A percentile compares a stretch with the other conserved stretches of the same genome.
These are phyloP conservation scores for Lerista edwardsae DNA, from an alignment of 2,797 vertebrate genomes.

Conservation along the genomic window DNA sequence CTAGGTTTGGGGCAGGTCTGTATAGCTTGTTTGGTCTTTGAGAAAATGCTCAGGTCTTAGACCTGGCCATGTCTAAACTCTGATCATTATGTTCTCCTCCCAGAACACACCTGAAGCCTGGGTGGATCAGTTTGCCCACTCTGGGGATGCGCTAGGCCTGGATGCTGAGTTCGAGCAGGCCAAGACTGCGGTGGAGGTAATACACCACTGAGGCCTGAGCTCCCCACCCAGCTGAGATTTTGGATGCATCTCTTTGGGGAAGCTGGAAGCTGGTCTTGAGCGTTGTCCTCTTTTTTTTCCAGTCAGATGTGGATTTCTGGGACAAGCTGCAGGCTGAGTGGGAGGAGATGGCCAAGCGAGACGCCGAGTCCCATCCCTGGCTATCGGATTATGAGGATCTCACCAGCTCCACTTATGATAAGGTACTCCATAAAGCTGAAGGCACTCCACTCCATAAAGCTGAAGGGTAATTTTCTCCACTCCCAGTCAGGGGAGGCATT, in stretches of 20 bases:
- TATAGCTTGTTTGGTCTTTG: background rate
- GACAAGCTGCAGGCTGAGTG: constrained; percentile 98
- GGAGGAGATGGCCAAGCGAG: constrained; percentile 98
- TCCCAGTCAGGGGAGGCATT: no score
- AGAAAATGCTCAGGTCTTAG: constrained; percentile 12
- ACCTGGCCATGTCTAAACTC: constrained; percentile 18
- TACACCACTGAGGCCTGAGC: constrained; percentile 23
- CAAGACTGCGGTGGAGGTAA: constrained; percentile 97
- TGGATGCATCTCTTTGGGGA: background rate
- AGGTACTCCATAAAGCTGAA: constrained; percentile 76
- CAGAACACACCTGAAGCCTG: constrained; percentile 92
- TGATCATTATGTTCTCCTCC: constrained; percentile 62
- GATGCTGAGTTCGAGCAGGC: constrained; percentile 94
- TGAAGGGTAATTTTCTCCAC: no score
- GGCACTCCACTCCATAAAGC: no score
- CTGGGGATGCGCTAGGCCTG: constrained; percentile 72
- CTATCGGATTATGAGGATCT: constrained; percentile 96
- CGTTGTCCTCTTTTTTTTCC: constrained; percentile 41
- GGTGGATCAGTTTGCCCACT: constrained; percentile 91
- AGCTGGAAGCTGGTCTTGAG: background rate
- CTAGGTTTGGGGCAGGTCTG: no score
- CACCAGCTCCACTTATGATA: constrained; percentile 89
- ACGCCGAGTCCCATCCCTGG: constrained; percentile 98
- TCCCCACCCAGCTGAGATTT: background rate
- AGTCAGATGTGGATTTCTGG: constrained; percentile 99